These are phyloP conservation scores for Zaprionus camerounensis DNA, from an alignment of 1,140 invertebrate genomes.

Conservation along the genomic window DNA sequence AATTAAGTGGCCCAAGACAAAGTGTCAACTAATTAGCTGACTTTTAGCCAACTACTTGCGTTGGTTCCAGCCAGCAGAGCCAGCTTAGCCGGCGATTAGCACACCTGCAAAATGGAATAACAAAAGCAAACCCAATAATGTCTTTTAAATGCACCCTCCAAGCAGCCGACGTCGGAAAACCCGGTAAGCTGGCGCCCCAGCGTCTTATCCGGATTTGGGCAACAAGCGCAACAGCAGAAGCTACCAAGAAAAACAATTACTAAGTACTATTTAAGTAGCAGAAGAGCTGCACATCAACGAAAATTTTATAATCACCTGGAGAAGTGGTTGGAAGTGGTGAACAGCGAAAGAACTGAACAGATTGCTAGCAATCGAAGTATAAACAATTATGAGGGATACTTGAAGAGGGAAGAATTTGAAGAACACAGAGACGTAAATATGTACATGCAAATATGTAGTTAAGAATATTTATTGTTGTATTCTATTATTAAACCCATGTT, in stretches of 20 bases:
- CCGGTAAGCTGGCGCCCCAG: constrained; percentile 65
- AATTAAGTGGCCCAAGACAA: constrained; percentile 79
- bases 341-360: constrained; percentile 12
- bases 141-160: constrained; percentile 61
- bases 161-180: not conserved
- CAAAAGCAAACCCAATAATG: constrained; percentile 72
- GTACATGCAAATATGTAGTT: not conserved
- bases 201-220: constrained; percentile 66
- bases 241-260: constrained; percentile 55
- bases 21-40: constrained; percentile 79
- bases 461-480: too few species aligned
- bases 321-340: not conserved
- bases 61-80: constrained; percentile 19
- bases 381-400: not conserved
- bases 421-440: not conserved
- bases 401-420: not conserved
- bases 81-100: constrained; percentile 74
- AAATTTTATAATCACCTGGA: constrained; percentile 9
- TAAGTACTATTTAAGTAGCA: constrained; percentile 51
- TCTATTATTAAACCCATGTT: too few species aligned
- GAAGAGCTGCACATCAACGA: constrained; percentile 24
- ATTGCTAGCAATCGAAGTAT: constrained; percentile 4
- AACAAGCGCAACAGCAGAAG: constrained; percentile 26
- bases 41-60: constrained; percentile 60
- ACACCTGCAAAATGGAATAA: constrained; percentile 63